Evolutionary conservation across 2,888 invertebrate genomes (phyloP), one percentile per base, ranked within the genome.

Genomic region (Papilio demoleus): DNA sequence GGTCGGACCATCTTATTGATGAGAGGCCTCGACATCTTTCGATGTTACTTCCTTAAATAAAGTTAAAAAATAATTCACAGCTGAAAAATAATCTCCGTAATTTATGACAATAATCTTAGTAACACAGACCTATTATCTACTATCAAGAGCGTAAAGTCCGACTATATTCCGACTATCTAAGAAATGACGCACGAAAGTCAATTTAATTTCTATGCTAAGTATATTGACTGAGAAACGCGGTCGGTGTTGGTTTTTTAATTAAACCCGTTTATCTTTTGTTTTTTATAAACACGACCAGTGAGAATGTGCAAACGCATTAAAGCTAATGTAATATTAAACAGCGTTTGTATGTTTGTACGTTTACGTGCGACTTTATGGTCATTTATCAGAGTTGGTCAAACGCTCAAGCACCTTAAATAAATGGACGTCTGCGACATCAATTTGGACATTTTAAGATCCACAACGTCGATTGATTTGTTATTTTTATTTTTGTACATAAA

Each of bases 241-340:
- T 12, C 9, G 67, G 67, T 36, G 67, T 58, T 36, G 36, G 38
- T 42, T 19, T 0, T 58, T 19, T 60, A 65, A 65, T 60, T 61
- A 65, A 69, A 61, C 53, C 36, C 61, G 65, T 65, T 68, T 45
- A 11, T 61, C 62, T 63, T 38, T 45, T 68, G 38, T 53, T 68
- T 68, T 64, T 63, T 53, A 40, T 9, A 61, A 56, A 61, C 42
- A 65, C 45, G n/a, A 24, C 19, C 36, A 56, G 36, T 34, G 53
- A 69, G 61, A 69, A 65, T 42, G 45, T 12, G 65, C 69, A 70
- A 69, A 68, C 64, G 17, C 61, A 69, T 70, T 70, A 69, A 45
- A 65, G 14, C 42, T 69, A 65, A 69, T 69, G 65, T 61, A 56
- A 53, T 45, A 47, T 34, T 45, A 65, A 65, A 61, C 42, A 53